Evolutionary conservation across 1,140 invertebrate genomes (phyloP).

Genomic region (Drosophila kohkoa): DNA sequence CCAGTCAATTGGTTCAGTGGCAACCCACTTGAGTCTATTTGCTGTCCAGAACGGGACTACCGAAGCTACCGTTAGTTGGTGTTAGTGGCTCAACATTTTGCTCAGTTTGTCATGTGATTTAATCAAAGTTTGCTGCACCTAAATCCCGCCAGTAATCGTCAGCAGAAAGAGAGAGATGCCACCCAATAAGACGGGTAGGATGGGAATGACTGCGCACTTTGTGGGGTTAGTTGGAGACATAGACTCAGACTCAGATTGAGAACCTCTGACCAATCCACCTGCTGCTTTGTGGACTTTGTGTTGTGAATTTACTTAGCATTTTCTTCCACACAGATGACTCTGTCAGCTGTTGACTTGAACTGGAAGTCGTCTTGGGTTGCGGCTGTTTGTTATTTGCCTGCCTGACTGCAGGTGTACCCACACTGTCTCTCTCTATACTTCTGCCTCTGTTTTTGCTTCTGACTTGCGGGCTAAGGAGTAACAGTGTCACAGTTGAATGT

Average conservation of each 20-base stretch:
- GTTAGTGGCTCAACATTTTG: conserved; percentile 28
- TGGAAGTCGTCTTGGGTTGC: conserved; percentile 19
- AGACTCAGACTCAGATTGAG: conserved; percentile 34
- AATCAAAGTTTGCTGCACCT: conserved; percentile 77
- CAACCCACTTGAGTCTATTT: conserved; percentile 67
- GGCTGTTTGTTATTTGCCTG: conserved; percentile 64
- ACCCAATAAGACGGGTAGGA: neutral
- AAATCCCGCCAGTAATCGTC: conserved; percentile 55
- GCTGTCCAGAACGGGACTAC: neutral
- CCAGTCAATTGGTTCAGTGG: conserved; percentile 47
- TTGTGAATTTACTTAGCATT: conserved; percentile 80
- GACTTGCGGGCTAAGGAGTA: neutral
- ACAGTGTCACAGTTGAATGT: conserved; percentile 49
- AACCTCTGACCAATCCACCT: conserved; percentile 23
- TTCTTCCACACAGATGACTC: conserved; percentile 59
- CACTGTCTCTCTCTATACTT: conserved; percentile 5
- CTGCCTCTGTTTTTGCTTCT: neutral
- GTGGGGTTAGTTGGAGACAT: conserved; percentile 30
- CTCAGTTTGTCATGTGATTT: conserved; percentile 71
- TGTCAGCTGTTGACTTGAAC: conserved; percentile 48
- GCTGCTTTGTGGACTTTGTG: conserved; percentile 60
- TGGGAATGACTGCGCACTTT: conserved; percentile 52
- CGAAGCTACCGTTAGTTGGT: neutral
- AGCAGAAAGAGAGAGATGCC: neutral
- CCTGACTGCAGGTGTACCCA: conserved; percentile 50